Base-by-base conservation (phyloP, 2,113 vertebrate species). In the Dicerorhinus sumatrensis region DNA sequence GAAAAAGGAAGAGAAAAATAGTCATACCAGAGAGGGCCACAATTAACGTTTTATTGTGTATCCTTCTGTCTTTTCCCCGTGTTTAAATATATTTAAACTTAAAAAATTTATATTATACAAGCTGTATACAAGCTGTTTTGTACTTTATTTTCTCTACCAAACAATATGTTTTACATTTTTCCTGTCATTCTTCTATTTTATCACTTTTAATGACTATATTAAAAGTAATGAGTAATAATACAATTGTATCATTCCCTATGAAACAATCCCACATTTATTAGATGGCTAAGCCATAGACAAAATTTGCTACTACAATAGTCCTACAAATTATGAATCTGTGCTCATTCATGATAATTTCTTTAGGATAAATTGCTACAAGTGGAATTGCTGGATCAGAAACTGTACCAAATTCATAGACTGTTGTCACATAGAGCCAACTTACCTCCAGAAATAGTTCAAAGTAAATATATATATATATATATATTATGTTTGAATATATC, bases 51-150 rank as follows among this genome's bases (percentile, higher is more conserved):
- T 81, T 67, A 0, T 69, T 62, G 3, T 33, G 1, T 42, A 54
- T 70, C 29, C 65, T 42, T 72, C 5, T 51, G 25, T 72, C 36
- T 83, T 72, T 88, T 51, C 14, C 92, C 10, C 23, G 8, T 51
- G 7, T 76, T 86, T 48, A 95, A 73, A 63, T 36, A 18, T 73
- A 72, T 79, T 96, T 70, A 72, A 97, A 84, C 36, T 92, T 67
- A 33, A 56, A 60, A 63, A 93, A 65, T 12, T 25, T 18, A 7
- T 17, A 42, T 65, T 14, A 3, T 63, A 36, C 21, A 80, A 92
- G 48, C 10, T 82, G 2, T 14, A 3, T 63, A 36, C 21, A 80
- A 92, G 48, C 10, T 82, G 2, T 58, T 91, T 63, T 42, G 2
- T 33, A 18, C 39, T 94, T 82, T 76, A 29, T 54, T 85, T 75